Evolutionary conservation across 2,113 vertebrate species (phyloP), one percentile per base, ranked within the genome.

Genomic region (Cavia porcellus): DNA sequence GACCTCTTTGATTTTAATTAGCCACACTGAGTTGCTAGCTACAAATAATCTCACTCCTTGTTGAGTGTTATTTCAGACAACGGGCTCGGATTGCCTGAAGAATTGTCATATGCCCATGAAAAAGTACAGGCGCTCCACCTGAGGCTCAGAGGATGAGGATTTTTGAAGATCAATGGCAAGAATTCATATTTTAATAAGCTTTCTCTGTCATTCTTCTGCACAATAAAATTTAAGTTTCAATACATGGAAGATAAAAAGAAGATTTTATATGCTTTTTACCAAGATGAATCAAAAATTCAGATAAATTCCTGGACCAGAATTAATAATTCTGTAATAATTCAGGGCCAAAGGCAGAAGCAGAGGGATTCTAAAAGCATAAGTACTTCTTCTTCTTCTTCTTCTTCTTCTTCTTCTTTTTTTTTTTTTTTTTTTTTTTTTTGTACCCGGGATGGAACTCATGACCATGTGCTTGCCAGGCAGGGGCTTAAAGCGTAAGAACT

Each of bases 1-100:
- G n/a, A 55, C 9, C 19, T 47, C 22, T 87, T 89, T 89, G 86
- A 91, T 95, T 97, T 97, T 96, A 96, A 96, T 97, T 90, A 96
- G 85, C 88, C n/a, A 42, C 30, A 50, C 57, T 50, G 57, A 92
- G 35, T 84, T 68, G 61, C 92, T 79, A 68, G 64, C 90, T 88
- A 96, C 57, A 96, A 89, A 90, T 64, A 94, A 90, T 62, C 83
- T 86, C 66, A 75, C 47, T 90, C 64, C 24, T 80, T 30, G 42
- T 92, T 72, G 59, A 86, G 17, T 28, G 32, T 79, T 91, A 70
- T 93, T 94, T 85, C 68, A 17, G 88, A 25, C 25, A 74, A 12
- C 66, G n/a, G n/a, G 42, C 77, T 92, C 50, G 55, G 74, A 90
- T n/a, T 15, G 30, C 22, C 75, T 80, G 14, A 68, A 80, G 32